Evolutionary conservation across 2,888 invertebrate genomes (phyloP), one percentile per base, ranked within the genome.

Genomic region (Mimumesa dahlbomi): DNA sequence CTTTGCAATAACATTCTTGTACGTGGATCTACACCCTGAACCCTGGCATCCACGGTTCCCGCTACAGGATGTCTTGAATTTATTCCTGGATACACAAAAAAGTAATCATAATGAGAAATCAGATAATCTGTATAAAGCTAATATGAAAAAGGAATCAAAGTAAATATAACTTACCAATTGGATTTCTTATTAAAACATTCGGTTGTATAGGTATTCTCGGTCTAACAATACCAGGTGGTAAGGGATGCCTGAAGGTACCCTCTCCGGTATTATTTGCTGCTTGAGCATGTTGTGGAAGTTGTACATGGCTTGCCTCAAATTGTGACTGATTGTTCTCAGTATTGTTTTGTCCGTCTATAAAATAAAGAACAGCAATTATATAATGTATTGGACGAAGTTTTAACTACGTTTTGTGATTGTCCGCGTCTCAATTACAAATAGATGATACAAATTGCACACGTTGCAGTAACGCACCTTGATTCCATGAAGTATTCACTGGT

Each of bases 241-340:
- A 89, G 7, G 94, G 94, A 79, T 94, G 94, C 7, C 94, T 91
- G 89, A 94, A 94, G 25, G 93, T 94, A 61, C 92, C 92, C 40
- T 93, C 93, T 0, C 91, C 91, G 5, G 88, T 73, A 69, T 75
- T 84, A n/a, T 73, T 82, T 6, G 80, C 49, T n/a, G 83, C 75
- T 73, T 86, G 87, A 65, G 85, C 68, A 82, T 82, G 89, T 61
- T 79, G 87, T 7, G 78, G 62, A 58, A 84, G 74, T 77, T 85
- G 86, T 40, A 86, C 83, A 63, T 88, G 88, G 14, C 79, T 54
- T 0, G 82, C 21, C 21, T 89, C 89, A 38, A 88, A 89, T 38
- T 84, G 87, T 48, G 81, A 84, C 19, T 85, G 87, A 43, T 73
- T 57, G 16, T 64, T 49, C 22, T 87, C 89, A 0, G 76, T 54